Evolutionary conservation across 2,113 vertebrate genomes (phyloP).

Genomic region (Urocitellus parryii): DNA sequence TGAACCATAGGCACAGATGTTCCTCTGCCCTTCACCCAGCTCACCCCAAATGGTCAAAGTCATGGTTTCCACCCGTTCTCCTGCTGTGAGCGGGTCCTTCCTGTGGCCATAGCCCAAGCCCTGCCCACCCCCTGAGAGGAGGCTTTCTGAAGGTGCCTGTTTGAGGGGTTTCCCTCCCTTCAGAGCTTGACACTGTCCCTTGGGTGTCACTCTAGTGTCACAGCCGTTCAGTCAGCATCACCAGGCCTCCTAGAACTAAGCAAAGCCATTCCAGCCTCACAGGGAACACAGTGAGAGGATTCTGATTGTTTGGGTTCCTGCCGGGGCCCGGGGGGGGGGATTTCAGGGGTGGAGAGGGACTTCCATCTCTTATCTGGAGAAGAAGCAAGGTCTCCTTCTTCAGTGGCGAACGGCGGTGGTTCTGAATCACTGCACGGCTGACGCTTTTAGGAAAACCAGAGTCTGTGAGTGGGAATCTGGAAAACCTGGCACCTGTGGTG

Average conservation of each 20-base stretch:
- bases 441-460: too few species aligned
- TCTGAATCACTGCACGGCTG: too few species aligned
- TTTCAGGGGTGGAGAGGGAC: too few species aligned
- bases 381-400: not conserved
- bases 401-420: accelerated
- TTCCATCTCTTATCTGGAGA: accelerated
- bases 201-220: too few species aligned
- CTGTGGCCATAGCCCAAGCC: too few species aligned
- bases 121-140: accelerated
- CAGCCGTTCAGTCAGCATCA: too few species aligned
- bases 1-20: not conserved
- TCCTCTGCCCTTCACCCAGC: not conserved
- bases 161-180: too few species aligned
- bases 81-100: too few species aligned
- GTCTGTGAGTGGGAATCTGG: not conserved
- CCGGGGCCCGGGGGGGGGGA: accelerated
- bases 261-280: too few species aligned
- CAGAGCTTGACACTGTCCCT: too few species aligned
- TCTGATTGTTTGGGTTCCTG: not conserved
- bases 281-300: accelerated
- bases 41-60: not conserved
- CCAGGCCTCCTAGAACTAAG: too few species aligned
- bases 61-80: too few species aligned
- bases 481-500: accelerated
- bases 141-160: not conserved